Evolutionary conservation across 1,140 invertebrate species (phyloP).

Genomic region (Cryptotermes secundus): DNA sequence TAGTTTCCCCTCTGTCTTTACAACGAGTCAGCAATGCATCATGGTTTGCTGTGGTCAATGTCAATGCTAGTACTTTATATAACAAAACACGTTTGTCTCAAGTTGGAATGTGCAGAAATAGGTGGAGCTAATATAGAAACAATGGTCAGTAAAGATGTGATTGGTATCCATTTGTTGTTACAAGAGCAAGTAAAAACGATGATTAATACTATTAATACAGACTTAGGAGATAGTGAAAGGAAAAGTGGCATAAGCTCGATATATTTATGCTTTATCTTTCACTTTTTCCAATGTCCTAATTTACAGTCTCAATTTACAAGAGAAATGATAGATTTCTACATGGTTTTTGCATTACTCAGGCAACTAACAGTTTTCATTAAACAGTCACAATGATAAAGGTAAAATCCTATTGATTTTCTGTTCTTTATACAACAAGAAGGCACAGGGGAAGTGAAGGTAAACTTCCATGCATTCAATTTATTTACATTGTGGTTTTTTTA

Average conservation of each 20-base stretch:
- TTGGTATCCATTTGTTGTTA: background rate
- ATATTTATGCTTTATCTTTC: too few relatives aligned
- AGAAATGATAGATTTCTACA: too few relatives aligned
- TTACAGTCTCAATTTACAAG: too few relatives aligned
- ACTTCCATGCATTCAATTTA: too few relatives aligned
- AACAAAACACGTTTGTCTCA: background rate
- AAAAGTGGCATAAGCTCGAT: background rate
- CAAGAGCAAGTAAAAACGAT: background rate
- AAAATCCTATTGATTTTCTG: too few relatives aligned
- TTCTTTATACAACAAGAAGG: too few relatives aligned
- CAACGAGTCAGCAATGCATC: background rate
- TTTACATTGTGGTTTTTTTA: too few relatives aligned
- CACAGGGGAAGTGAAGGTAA: too few relatives aligned
- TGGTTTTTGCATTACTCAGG: too few relatives aligned
- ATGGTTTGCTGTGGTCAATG: background rate
- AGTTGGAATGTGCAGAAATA: background rate
- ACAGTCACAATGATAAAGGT: too few relatives aligned
- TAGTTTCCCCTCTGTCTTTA: background rate
- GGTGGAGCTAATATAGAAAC: background rate
- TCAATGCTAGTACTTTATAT: background rate
- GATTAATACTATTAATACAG: background rate
- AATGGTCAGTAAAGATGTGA: constrained; percentile 12
- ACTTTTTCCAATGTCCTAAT: too few relatives aligned
- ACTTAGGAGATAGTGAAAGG: background rate
- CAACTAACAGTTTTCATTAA: too few relatives aligned